Base-by-base conservation (phyloP, 2,797 vertebrate genomes). In the Crenuchus spilurus region DNA sequence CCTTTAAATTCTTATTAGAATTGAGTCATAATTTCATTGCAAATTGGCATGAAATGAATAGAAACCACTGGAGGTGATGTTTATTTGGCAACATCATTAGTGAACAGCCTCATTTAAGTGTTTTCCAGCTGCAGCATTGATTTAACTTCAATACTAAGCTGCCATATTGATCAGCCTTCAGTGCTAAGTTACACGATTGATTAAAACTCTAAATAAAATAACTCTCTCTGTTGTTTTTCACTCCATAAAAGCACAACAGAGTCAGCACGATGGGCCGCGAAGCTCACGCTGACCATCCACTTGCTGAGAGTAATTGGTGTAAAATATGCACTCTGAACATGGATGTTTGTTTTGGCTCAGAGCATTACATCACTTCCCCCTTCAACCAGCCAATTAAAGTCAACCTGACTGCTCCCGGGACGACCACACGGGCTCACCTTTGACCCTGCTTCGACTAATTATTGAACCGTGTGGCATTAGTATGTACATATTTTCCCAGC, bases 361-460 rank as follows among this genome's bases (percentile, higher is more conserved):
- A 1, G 46, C 22, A 6, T 49, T 49, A 24, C 46, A 52, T 52
- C 24, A 14, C 22, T 52, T 52, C 51, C 24, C 51, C 22, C 24
- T 60, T 35, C 13, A 16, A n/a, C 58, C 52, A 41, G 75, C 68
- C 62, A 72, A 54, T 72, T 77, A 72, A 24, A 67, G 48, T 60
- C 30, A 55, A 13, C 42, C 62, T 48, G 52, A 48, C 24, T 33
- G 28, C 42, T 76, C 52, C 57, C 16, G 26, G 24, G 42, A n/a
- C 52, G 49, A 48, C 49, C 37, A 63, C 33, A 14, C 37, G 44
- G 10, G 20, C 48, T 57, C 42, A 60, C 24, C 61, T 66, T 20
- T 60, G 42, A 66, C 61, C 35, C 33, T 51, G 30, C 16, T 76
- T 28, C 54, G 26, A 26, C 30, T 67, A 46, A 74, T 74, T 67